These are phyloP conservation scores for Centropus bengalensis DNA, from an alignment of 2,113 vertebrate genomes.

Conservation along the genomic window DNA sequence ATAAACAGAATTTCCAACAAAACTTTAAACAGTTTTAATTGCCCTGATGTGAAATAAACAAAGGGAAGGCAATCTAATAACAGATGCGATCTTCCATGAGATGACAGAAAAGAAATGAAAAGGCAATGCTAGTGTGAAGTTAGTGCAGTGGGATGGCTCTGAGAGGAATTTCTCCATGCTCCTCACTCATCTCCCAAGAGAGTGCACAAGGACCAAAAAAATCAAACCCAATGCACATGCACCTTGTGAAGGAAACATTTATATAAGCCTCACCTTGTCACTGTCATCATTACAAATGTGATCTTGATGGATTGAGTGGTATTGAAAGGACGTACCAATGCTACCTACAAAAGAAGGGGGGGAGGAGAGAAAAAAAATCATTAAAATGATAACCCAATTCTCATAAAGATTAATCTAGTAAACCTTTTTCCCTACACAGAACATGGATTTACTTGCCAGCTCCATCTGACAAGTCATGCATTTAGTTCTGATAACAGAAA, in stretches of 20 bases:
- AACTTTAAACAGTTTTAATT: background rate
- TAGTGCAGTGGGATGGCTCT: background rate
- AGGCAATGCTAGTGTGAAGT: background rate
- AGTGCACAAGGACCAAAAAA: background rate
- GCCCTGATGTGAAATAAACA: background rate
- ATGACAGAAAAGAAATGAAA: background rate
- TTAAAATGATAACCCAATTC: slow-evolving; percentile 5
- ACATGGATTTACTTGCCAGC: background rate
- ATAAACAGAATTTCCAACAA: background rate
- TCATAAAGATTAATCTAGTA: background rate
- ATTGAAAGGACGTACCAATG: slow-evolving; percentile 80
- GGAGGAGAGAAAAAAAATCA: background rate
- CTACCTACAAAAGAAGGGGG: slow-evolving; percentile 77
- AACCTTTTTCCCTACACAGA: background rate
- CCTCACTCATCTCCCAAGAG: background rate
- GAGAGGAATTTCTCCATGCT: background rate
- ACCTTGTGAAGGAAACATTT: slow-evolving; percentile 46
- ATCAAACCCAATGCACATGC: background rate
- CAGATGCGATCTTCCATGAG: background rate
- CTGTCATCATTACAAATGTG: slow-evolving; percentile 84
- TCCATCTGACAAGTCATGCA: background rate
- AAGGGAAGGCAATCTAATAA: background rate
- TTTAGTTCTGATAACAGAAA: background rate
- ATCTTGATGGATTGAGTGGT: slow-evolving; percentile 83
- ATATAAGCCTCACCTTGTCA: slow-evolving; percentile 81